Percentiles rank a stretch among this genome's conserved stretches.
Evolutionary conservation across 2,113 vertebrate genomes (phyloP).

Genomic region (Engraulis encrasicolus): DNA sequence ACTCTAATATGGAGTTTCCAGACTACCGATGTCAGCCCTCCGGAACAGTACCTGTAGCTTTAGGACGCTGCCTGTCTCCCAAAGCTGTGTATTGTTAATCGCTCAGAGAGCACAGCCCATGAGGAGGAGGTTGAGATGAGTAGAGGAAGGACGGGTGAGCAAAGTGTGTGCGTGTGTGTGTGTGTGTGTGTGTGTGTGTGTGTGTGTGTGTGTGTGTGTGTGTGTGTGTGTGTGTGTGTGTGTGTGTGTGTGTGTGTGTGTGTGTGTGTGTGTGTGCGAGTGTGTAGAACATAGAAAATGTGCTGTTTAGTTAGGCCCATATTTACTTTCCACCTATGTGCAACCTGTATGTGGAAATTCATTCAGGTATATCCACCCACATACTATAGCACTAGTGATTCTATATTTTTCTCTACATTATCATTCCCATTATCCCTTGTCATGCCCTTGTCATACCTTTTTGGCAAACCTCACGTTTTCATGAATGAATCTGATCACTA

Average conservation of each 20-base stretch:
- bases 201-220: no score
- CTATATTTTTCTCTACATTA: not conserved
- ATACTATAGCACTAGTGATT: not conserved
- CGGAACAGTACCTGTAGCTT: not conserved
- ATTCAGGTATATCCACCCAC: not conserved
- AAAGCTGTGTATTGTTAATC: not conserved
- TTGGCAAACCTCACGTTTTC: not conserved
- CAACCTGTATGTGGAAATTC: not conserved
- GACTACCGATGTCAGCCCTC: not conserved
- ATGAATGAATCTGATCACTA: not conserved
- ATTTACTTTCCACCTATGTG: no score
- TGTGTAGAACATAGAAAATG: no score
- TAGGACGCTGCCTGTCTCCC: not conserved
- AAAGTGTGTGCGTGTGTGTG: no score
- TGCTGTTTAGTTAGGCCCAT: not conserved
- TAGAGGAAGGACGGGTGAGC: no score
- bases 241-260: no score
- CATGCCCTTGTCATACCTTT: no score
- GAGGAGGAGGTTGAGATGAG: not conserved
- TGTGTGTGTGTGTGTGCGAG: no score
- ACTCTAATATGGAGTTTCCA: constrained; percentile 11
- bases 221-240: no score
- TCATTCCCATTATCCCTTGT: not conserved
- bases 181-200: no score
- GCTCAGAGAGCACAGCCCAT: not conserved